Base-by-base conservation (phyloP, 1,140 invertebrate genomes). In the Lepidurus apus region DNA sequence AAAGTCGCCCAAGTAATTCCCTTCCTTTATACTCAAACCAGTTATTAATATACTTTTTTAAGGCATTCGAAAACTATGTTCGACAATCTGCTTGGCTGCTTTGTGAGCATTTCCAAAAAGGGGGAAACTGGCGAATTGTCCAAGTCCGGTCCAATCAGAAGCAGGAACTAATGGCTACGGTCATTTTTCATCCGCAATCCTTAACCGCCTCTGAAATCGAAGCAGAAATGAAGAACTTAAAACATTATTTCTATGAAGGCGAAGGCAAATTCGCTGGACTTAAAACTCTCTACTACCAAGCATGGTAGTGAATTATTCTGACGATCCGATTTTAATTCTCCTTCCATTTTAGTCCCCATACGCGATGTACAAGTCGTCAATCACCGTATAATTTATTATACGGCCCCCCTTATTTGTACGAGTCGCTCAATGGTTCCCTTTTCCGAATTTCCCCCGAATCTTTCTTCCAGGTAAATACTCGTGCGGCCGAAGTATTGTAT, bases 41-140 rank as follows among this genome's bases (percentile, higher is more conserved):
- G 24, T 43, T 47, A 5, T 34, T 26, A 5, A 45, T 42, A 47
- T 0, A n/a, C 77, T 21, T 74, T 65, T 75, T 81, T 47, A 81
- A 88, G 87, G 81, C 81, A 73, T 88, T 87, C 82, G 85, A 88
- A 82, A 81, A 85, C 7, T 88, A 84, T 81, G 82, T 89, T 17
- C 82, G 82, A 42, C 74, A 78, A 42, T 86, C 86, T 24, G 74
- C 80, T 13, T 85, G 85, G 53, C 79, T 81, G 8, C 84, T 84
- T 0, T 88, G 86, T 82, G 82, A 86, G 77, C 83, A 86, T 21
- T 84, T 87, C 76, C 82, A 83, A 75, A 85, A 86, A 76, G 83
- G 84, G 42, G 89, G 89, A 13, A 82, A 87, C 82, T 89, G 88
- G 88, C 82, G 86, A 78, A 82, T 83, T 79, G 78, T 89, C 47